Percentiles rank a stretch among this genome's conserved stretches.
Conservation (phyloP, 1,140 invertebrate genomes). For the Drosophila chauvacae region DNA sequence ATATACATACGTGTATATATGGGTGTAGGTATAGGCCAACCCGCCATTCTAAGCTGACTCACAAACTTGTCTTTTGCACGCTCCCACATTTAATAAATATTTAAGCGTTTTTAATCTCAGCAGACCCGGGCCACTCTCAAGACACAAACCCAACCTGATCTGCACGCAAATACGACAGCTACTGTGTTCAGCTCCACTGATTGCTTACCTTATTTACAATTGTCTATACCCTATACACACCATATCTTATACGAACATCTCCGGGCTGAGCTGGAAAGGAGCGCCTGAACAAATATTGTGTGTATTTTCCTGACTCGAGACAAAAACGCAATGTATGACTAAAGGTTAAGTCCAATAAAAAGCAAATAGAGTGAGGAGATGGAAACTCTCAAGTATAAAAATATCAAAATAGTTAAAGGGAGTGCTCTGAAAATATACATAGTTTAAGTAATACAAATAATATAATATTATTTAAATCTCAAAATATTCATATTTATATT, state of each 20-base stretch:
- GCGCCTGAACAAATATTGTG: conserved; percentile 63
- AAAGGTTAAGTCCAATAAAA: conserved; percentile 24
- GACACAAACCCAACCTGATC: conserved; percentile 30
- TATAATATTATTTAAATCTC: too few relatives aligned
- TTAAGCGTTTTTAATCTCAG: conserved; percentile 74
- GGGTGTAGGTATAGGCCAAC: neutral
- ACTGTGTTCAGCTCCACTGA: conserved; percentile 68
- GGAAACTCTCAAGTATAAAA: neutral
- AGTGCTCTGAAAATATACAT: neutral
- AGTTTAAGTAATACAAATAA: too few relatives aligned
- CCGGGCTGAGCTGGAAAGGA: conserved; percentile 29
- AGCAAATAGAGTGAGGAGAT: conserved; percentile 1
- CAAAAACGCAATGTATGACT: conserved; percentile 11
- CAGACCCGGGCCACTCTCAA: conserved; percentile 40
- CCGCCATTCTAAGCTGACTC: conserved; percentile 63
- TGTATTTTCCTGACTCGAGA: conserved; percentile 49
- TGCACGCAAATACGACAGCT: conserved; percentile 47
- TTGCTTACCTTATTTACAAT: conserved; percentile 47
- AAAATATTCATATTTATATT: neutral
- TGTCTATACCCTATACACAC: conserved; percentile 53
- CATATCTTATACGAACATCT: conserved; percentile 43
- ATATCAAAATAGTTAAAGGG: too few relatives aligned
- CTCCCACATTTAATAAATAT: conserved; percentile 83
- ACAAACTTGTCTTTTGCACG: conserved; percentile 77
- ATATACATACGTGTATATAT: neutral